These are phyloP conservation scores for Habrosyne pyritoides DNA, from an alignment of 2,888 invertebrate species.

Conservation along the genomic window DNA sequence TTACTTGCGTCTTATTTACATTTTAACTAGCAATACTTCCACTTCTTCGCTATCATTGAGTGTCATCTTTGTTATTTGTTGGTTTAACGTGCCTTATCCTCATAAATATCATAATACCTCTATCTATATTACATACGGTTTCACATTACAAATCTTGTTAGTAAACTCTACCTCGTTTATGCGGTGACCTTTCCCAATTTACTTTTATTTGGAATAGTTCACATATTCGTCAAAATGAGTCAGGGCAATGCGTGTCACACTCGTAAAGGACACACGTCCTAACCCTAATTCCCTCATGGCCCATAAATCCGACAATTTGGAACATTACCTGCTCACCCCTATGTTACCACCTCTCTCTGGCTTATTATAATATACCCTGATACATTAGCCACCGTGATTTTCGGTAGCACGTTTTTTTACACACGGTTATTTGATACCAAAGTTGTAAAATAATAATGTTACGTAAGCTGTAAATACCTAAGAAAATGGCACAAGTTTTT, in stretches of 20 bases:
- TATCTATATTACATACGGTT: too few species aligned
- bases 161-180: not conserved
- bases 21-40: too few species aligned
- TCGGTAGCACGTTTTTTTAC: not conserved
- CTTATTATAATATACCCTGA: conserved; percentile 36
- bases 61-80: not conserved
- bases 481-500: not conserved
- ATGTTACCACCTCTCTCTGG: conserved; percentile 49
- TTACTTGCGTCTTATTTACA: too few species aligned
- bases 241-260: conserved; percentile 46
- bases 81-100: not conserved
- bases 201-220: not conserved
- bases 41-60: too few species aligned
- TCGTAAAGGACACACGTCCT: conserved; percentile 64
- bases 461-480: not conserved
- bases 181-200: not conserved
- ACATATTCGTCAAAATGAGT: conserved; percentile 27
- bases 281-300: conserved; percentile 64
- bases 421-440: too few species aligned
- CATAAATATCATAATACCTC: too few species aligned
- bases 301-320: conserved; percentile 68
- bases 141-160: not conserved
- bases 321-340: conserved; percentile 60
- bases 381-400: not conserved
- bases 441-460: not conserved